Evolutionary conservation across 2,797 vertebrate genomes (phyloP), one percentile per base, ranked within the genome.

Genomic region (Clarias fuscus): DNA sequence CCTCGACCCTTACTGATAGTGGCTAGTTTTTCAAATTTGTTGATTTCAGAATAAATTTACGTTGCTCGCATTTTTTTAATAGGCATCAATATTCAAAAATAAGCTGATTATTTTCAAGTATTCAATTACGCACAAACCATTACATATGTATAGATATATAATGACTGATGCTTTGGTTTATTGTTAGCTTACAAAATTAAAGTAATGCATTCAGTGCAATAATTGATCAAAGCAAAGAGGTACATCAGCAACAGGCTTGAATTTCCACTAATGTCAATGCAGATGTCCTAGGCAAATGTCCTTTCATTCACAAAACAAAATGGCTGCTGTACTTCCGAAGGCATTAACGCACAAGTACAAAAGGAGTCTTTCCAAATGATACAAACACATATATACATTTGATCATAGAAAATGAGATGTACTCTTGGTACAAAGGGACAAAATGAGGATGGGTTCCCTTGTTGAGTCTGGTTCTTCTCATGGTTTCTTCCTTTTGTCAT

Each of bases 291-390:
- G n/a, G 43, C 56, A 87, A 87, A 89, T 86, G 61, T 85, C 53
- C 70, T 76, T 86, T 84, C 72, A 77, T 64, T 81, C 67, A 82
- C 61, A 85, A 61, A 88, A 87, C 75, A 85, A 90, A 88, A 90
- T 65, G 84, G 65, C 86, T 86, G 81, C 43, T 64, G 22, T 65
- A 82, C 59, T 22, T 40, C 59, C 13, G 14, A 62, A 64, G 40
- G 64, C 59, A 62, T 80, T 64, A 40, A 59, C 24, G 33, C 33
- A 61, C 30, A 61, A 37, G 8, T 7, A 37, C 30, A 64, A 43
- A 43, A 79, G 11, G 15, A 20, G 59, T 62, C 58, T 15, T 62
- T 7, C 40, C 13, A 40, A 62, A 62, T 40, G 64, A 64, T n/a
- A n/a, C 13, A 68, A 10, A 65, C n/a, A 8, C n/a, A 40, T 7